These are phyloP conservation scores for Ammospiza maritima DNA, from an alignment of 2,797 vertebrate species.

Conservation along the genomic window DNA sequence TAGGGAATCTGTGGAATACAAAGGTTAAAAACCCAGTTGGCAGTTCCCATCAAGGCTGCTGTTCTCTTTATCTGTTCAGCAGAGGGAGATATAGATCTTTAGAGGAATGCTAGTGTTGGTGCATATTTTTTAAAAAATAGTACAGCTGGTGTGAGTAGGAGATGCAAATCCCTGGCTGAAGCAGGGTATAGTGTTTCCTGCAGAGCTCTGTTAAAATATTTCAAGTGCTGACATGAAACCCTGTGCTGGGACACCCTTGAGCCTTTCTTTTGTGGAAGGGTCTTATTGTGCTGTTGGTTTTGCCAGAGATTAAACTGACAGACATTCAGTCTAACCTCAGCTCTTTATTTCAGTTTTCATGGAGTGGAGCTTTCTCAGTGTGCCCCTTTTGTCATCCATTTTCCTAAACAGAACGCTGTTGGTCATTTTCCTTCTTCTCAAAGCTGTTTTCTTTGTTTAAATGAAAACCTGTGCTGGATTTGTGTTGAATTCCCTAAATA, in stretches of 20 bases:
- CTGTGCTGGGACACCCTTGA: neutral
- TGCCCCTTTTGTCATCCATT: neutral
- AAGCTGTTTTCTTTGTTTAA: neutral
- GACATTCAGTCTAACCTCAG: neutral
- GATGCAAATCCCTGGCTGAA: neutral
- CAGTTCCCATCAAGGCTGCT: slow-evolving; percentile 22
- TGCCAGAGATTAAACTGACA: neutral
- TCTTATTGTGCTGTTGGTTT: neutral
- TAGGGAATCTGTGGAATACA: slow-evolving; percentile 17
- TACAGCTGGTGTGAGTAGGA: neutral
- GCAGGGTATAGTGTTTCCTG: neutral
- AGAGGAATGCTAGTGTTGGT: slow-evolving; percentile 30
- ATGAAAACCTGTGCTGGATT: neutral
- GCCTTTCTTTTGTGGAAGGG: neutral
- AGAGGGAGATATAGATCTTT: slow-evolving; percentile 65
- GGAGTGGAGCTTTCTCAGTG: neutral
- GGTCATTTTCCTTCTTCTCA: neutral
- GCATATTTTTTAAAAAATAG: neutral
- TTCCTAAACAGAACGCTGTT: neutral
- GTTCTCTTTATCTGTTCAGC: slow-evolving; percentile 49
- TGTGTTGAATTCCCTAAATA: neutral
- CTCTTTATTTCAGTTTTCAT: neutral
- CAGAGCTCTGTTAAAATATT: neutral
- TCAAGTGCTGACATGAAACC: neutral
- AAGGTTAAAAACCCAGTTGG: slow-evolving; percentile 47